Conservation (phyloP, 2,797 vertebrate genomes). For the Anolis apletophallus region DNA sequence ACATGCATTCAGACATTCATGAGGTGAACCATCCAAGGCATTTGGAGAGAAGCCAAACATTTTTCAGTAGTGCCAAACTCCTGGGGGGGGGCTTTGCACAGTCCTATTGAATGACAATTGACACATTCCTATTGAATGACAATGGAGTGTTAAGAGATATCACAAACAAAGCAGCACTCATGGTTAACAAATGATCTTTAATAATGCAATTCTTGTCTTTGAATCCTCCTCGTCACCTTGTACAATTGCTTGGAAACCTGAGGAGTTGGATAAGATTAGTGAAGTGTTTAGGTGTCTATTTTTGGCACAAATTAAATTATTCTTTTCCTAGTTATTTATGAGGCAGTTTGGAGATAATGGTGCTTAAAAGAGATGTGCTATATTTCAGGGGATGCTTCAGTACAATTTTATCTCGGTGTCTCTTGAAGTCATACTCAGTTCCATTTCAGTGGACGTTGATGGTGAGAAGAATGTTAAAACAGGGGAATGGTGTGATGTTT, state of each 20-base stretch:
- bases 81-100: neutral
- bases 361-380: conserved; percentile 14
- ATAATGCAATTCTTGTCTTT: conserved; percentile 12
- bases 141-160: conserved; percentile 23
- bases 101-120: neutral
- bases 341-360: conserved; percentile 19
- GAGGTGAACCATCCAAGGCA: neutral
- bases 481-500: neutral
- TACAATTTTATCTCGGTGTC: conserved; percentile 9
- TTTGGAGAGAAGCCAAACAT: neutral
- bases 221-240: neutral
- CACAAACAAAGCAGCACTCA: conserved; percentile 9
- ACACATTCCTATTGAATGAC: neutral
- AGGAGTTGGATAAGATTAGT: conserved; percentile 15
- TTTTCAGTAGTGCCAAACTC: conserved; percentile 1
- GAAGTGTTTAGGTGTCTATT: conserved; percentile 16
- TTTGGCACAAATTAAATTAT: conserved; percentile 10
- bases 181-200: conserved; percentile 9
- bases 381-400: neutral
- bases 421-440: conserved; percentile 3
- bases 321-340: conserved; percentile 30
- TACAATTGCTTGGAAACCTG: conserved; percentile 8
- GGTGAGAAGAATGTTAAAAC: neutral
- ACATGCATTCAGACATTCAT: neutral
- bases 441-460: conserved; percentile 5